Evolutionary conservation across 2,888 invertebrate genomes (phyloP).

Genomic region (Apeira syringaria): DNA sequence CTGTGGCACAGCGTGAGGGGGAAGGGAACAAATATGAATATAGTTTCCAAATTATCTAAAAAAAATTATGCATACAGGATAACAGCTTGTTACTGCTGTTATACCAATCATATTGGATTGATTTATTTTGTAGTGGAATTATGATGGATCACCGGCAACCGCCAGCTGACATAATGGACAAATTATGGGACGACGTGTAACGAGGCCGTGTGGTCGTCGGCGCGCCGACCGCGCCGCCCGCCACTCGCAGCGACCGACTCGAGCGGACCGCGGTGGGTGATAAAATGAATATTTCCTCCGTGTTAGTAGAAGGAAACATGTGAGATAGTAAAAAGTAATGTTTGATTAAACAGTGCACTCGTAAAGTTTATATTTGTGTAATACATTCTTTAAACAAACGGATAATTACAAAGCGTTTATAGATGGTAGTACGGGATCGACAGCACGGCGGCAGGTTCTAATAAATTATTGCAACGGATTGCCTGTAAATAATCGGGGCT

Average conservation of each 20-base stretch:
- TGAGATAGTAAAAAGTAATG: conserved; percentile 74
- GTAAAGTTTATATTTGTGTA: conserved; percentile 81
- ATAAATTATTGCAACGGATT: conserved; percentile 61
- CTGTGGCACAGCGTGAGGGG: conserved; percentile 32
- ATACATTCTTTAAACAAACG: conserved; percentile 76
- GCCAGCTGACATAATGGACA: conserved; percentile 53
- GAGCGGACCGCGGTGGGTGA: conserved; percentile 56
- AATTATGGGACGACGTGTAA: conserved; percentile 57
- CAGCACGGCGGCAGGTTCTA: conserved; percentile 48
- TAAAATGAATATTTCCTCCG: conserved; percentile 56
- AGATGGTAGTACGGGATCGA: conserved; percentile 53
- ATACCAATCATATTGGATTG: conserved; percentile 61
- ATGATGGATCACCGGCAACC: conserved; percentile 49
- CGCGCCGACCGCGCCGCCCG: neutral
- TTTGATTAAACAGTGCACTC: conserved; percentile 65
- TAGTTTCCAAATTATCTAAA: conserved; percentile 72
- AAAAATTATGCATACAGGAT: conserved; percentile 80
- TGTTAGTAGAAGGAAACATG: conserved; percentile 66
- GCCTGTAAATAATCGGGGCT: conserved; percentile 52
- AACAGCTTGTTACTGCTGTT: conserved; percentile 68
- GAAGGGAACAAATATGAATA: conserved; percentile 51
- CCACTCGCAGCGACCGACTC: conserved; percentile 34
- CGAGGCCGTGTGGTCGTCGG: conserved; percentile 34
- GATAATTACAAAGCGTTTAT: conserved; percentile 73
- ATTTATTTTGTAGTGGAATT: conserved; percentile 48